These are phyloP conservation scores for Micrasema minimum DNA, from an alignment of 1,140 invertebrate genomes.

Conservation along the genomic window DNA sequence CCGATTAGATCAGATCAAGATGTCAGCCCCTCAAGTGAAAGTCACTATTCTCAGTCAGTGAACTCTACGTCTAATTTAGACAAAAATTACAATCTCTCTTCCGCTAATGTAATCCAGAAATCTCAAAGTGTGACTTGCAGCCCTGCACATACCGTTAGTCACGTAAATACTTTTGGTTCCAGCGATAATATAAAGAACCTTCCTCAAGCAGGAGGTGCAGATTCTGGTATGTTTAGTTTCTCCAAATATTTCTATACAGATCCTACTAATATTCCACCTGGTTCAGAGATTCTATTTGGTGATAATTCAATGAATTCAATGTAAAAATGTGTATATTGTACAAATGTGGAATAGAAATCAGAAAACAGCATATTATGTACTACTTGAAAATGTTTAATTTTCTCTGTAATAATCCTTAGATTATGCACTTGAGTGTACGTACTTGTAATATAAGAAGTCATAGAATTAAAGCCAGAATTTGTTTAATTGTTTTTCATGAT, in stretches of 20 bases:
- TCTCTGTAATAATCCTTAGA: background rate
- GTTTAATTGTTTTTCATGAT: background rate
- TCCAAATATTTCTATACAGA: slow-evolving; percentile 70
- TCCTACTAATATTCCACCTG: slow-evolving; percentile 64
- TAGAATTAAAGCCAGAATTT: no score
- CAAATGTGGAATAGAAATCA: no score
- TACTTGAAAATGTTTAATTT: no score
- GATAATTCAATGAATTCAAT: slow-evolving; percentile 47
- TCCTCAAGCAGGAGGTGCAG: slow-evolving; percentile 38
- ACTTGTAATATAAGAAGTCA: no score
- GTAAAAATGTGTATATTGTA: background rate
- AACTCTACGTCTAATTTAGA: slow-evolving; percentile 26
- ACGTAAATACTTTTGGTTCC: slow-evolving; percentile 59
- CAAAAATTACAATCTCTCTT: slow-evolving; percentile 31
- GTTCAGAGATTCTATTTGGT: slow-evolving; percentile 70
- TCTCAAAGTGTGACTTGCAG: slow-evolving; percentile 63
- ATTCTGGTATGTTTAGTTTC: slow-evolving; percentile 63
- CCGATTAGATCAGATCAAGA: no score
- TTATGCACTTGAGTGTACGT: no score
- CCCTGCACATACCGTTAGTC: slow-evolving; percentile 57
- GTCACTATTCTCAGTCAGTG: background rate
- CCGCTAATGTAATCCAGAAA: slow-evolving; percentile 53
- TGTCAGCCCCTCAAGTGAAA: background rate
- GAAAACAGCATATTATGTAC: no score
- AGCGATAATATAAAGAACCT: slow-evolving; percentile 61